A percentile compares a stretch with the other conserved stretches of the same genome.
Evolutionary conservation across 35 echinoderm and acorn worm species (phyloP).

Genomic region (Ophiothrix spiculata): DNA sequence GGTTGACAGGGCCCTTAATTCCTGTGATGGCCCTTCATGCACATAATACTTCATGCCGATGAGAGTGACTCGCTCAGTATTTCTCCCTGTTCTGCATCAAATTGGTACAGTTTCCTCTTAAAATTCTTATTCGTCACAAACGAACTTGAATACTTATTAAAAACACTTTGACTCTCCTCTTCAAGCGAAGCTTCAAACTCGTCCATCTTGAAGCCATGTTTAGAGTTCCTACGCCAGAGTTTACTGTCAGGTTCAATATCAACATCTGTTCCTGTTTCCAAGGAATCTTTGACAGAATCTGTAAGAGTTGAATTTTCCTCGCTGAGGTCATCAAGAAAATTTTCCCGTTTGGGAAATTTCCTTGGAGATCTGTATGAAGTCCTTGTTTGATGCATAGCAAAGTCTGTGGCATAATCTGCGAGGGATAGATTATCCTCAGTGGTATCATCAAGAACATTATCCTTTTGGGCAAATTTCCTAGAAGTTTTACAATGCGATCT

Average conservation of each 20-base stretch:
- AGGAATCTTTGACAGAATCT: not conserved
- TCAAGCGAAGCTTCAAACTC: not conserved
- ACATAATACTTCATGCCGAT: not conserved
- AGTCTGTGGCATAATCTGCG: too few species aligned
- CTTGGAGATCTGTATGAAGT: too few species aligned
- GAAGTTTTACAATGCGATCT: too few species aligned
- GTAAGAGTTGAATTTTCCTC: not conserved
- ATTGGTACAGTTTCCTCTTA: not conserved
- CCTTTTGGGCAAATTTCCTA: too few species aligned
- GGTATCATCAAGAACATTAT: too few species aligned
- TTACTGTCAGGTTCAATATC: not conserved
- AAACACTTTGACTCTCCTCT: conserved; percentile 8
- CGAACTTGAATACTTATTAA: conserved; percentile 24
- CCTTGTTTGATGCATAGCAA: too few species aligned
- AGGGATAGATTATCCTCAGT: too few species aligned
- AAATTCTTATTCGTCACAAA: conserved; percentile 21
- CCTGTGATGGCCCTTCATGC: too few species aligned
- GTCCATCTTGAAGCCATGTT: not conserved
- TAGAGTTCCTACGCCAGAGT: not conserved
- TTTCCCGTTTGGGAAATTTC: not conserved
- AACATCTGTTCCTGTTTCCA: not conserved
- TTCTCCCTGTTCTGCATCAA: not conserved
- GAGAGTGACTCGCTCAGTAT: not conserved
- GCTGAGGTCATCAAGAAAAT: not conserved
- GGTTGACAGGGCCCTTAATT: too few species aligned